These are phyloP conservation scores for Cerastis rubricosa DNA, from an alignment of 2,888 invertebrate species.

Conservation along the genomic window DNA sequence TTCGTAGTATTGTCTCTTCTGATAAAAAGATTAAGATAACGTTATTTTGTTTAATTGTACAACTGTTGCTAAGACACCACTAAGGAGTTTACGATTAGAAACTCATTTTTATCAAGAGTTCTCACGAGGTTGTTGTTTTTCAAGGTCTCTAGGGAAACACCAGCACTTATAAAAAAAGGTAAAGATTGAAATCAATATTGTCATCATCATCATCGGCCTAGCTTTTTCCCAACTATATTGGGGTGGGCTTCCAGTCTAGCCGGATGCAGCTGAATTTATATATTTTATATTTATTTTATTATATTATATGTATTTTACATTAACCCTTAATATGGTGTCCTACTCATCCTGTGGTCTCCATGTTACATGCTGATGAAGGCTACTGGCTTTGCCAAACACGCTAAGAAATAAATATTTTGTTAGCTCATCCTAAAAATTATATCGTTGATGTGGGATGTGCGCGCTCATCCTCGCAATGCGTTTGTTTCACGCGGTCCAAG, in stretches of 20 bases:
- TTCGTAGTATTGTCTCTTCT: constrained; percentile 14
- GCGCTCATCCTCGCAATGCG: not conserved
- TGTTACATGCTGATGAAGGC: not conserved
- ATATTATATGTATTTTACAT: too few relatives aligned
- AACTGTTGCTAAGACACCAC: constrained; percentile 28
- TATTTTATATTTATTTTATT: too few relatives aligned
- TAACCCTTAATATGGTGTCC: not conserved
- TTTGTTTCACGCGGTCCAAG: not conserved
- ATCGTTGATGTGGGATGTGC: not conserved
- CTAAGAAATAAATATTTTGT: not conserved
- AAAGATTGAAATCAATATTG: not conserved
- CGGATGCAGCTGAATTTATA: too few relatives aligned
- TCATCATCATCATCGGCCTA: too few relatives aligned
- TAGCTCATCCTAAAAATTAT: not conserved
- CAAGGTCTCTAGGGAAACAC: not conserved
- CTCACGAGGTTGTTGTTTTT: not conserved
- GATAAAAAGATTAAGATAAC: constrained; percentile 44
- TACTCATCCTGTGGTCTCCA: not conserved
- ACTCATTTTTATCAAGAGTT: not conserved
- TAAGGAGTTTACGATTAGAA: constrained; percentile 13
- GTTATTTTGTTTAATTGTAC: constrained; percentile 28
- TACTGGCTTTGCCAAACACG: too few relatives aligned
- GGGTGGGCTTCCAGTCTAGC: too few relatives aligned
- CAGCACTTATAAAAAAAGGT: too few relatives aligned
- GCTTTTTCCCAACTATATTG: too few relatives aligned